These are phyloP conservation scores for Luperina testacea DNA, from an alignment of 2,888 invertebrate species.

Conservation along the genomic window DNA sequence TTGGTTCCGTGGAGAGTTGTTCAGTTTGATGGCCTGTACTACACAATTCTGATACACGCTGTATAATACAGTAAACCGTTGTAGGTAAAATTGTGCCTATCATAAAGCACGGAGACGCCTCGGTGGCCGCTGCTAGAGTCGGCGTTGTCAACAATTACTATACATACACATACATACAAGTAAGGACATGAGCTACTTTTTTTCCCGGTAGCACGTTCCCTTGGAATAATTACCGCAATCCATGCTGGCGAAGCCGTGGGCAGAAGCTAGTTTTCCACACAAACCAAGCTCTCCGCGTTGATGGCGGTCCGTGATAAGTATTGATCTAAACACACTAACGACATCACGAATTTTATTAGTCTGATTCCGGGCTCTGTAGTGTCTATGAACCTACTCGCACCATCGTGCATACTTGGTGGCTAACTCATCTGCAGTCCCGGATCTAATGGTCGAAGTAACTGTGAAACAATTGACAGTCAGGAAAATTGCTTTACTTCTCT, in stretches of 20 bases:
- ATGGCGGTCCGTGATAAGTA: neutral
- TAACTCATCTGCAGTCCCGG: neutral
- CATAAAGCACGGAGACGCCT: neutral
- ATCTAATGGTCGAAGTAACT: neutral
- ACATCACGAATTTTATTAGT: neutral
- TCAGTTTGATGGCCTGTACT: neutral
- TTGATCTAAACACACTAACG: neutral
- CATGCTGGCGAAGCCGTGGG: no score
- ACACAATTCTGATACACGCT: neutral
- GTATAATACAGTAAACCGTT: neutral
- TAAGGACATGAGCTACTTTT: no score
- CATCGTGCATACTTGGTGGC: neutral
- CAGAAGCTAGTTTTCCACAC: neutral
- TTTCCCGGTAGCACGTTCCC: no score
- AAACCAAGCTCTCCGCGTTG: no score
- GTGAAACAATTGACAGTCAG: slow-evolving; percentile 7
- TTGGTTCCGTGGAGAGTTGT: neutral
- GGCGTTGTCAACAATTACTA: neutral
- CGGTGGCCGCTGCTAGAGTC: neutral
- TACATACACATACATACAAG: no score
- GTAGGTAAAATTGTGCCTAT: neutral
- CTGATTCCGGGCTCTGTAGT: neutral
- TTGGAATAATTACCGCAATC: no score
- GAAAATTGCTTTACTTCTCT: neutral
- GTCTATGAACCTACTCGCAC: neutral